Base-by-base conservation (phyloP, 1,140 invertebrate species). In the Phymastichus coffea region DNA sequence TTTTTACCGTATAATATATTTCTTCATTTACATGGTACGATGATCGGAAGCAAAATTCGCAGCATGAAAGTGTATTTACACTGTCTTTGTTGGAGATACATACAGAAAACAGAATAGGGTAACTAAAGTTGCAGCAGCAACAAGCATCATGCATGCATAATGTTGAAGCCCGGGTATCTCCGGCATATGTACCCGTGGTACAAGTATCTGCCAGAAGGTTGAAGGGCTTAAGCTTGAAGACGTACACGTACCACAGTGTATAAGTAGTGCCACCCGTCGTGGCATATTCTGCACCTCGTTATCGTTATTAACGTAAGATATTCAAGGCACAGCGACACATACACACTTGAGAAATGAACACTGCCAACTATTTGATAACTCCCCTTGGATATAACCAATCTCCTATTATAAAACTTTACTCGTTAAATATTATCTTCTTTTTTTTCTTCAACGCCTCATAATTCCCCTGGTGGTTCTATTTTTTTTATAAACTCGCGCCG, bases 401-500 rank as follows among this genome's bases (percentile, higher is more conserved):
- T n/a, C n/a, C n/a, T n/a, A n/a, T n/a, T n/a, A 57, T 37, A 52
- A 64, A 67, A 67, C 63, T 65, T 64, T 43, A 57, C n/a, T 55
- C 54, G 57, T 65, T 65, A 60, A 49, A 38, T 58, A 43, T 40
- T 44, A n/a, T n/a, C 60, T 37, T 28, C 14, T 49, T 59, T 33
- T 15, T n/a, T n/a, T n/a, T n/a, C n/a, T n/a, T 41, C 46, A 28
- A 23, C 47, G 35, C 38, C 30, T 64, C 23, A 43, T 37, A 52
- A 44, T 51, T 44, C 23, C 41, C 25, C 47, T 48, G 40, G 55
- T 20, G 47, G 25, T 61, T 33, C 49, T 54, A 55, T 61, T 37
- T 55, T 54, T 49, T 26, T 30, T 14, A 35, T 20, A 55, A 55
- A 30, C 46, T 49, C 51, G 19, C n/a, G n/a, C 35, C 14, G n/a